Evolutionary conservation across 2,797 vertebrate species (phyloP), one percentile per base, ranked within the genome.

Genomic region (Pseudochromis fuscus): DNA sequence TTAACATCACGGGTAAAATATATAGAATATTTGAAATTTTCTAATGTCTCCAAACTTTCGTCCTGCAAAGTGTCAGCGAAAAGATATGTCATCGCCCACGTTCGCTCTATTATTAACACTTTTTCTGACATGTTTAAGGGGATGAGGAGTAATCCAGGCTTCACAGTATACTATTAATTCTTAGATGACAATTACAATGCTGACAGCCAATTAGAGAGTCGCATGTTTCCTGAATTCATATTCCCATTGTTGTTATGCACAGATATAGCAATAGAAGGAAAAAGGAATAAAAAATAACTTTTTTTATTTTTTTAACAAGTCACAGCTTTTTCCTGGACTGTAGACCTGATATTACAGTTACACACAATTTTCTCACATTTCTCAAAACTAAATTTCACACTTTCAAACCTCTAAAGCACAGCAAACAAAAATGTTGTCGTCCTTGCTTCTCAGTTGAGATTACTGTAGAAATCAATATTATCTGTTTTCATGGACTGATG

Each of bases 101-200:
- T 83, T 85, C 78, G 18, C 38, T 65, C 51, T 61, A 61, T 83
- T 86, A 84, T 82, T 77, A 56, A 69, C 62, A 68, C 72, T 69
- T 78, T 70, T 85, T 76, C 73, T 60, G 21, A n/a, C 46, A 50
- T 62, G 35, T 62, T 74, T 68, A 49, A 46, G 19, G 49, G 23
- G 50, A 0, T 58, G 49, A 4, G 35, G 19, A 72, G 37, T 16
- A 45, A 51, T 72, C 53, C 55, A 33, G 37, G 45, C 65, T 35
- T 40, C 75, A 35, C 13, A 30, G 19, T 23, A 21, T 12, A 53
- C 13, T 21, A 44, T 66, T 24, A 56, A 67, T 28, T 19, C 25
- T 23, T 16, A 15, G 23, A 18, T 37, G 31, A 28, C 11, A 21
- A 6, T 59, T 45, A 75, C 46, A 44, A n/a, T 8, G 16, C 1